Percentiles rank a stretch among this genome's conserved stretches.
phyloP scores from a whole-genome alignment of 2,888 invertebrate species.

The Invenusta paracnida region DNA sequence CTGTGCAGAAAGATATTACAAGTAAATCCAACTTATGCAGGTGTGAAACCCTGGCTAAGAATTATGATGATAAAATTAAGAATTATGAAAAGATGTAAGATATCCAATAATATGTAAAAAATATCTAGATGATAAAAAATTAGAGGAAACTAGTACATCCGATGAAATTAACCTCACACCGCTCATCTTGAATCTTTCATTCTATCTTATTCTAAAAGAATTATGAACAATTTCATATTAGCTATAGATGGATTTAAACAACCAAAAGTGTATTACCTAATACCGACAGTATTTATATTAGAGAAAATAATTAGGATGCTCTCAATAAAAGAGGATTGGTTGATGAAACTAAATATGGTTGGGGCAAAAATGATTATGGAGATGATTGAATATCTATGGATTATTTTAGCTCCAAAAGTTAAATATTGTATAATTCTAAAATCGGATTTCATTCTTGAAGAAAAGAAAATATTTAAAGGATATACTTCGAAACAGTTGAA shows the following conservation, averaged over 20 bases:
- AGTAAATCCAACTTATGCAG: constrained; percentile 37
- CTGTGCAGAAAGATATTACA: constrained; percentile 36
- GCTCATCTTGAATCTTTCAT: too few species aligned
- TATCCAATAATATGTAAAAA: constrained; percentile 9
- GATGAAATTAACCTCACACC: too few species aligned
- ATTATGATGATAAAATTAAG: constrained; percentile 24
- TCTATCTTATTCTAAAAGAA: constrained; percentile 37
- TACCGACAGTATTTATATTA: constrained; percentile 32
- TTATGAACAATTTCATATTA: constrained; percentile 41
- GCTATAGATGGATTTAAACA: constrained; percentile 34
- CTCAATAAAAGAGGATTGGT: constrained; percentile 27
- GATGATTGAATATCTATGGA: constrained; percentile 32
- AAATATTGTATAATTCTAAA: constrained; percentile 37
- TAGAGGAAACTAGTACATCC: background rate
- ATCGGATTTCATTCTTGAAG: background rate
- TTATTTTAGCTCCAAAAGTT: constrained; percentile 37
- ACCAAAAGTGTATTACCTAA: constrained; percentile 30
- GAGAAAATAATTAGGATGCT: constrained; percentile 24
- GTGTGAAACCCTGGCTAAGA: constrained; percentile 14
- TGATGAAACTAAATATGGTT: background rate
- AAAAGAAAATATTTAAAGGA: constrained; percentile 41
- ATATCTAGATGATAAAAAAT: constrained; percentile 15
- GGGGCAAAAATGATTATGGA: constrained; percentile 40
- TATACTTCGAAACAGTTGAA: constrained; percentile 3
- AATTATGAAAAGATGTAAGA: constrained; percentile 31